Percentiles rank a stretch among this genome's conserved stretches.
phyloP scores from a whole-genome alignment of 2,797 vertebrate species.

The Brachyalestes nurse region DNA sequence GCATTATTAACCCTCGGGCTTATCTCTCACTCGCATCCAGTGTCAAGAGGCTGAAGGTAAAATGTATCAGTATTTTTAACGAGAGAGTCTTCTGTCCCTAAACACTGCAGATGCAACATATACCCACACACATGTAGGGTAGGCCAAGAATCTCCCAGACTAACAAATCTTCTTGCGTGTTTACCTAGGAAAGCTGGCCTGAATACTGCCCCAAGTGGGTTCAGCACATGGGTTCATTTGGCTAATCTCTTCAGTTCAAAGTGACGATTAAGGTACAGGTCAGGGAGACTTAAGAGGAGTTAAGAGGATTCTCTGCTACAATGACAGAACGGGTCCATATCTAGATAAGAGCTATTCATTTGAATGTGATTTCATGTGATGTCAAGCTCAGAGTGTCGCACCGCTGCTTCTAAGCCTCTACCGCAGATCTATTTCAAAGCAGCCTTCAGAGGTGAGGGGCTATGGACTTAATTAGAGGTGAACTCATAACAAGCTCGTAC shows the following conservation, averaged over 20 bases:
- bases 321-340: conserved; percentile 29
- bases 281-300: conserved; percentile 65
- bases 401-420: conserved; percentile 25
- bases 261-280: conserved; percentile 43
- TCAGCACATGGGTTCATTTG: conserved; percentile 1
- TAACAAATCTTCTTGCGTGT: conserved; percentile 27
- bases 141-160: conserved; percentile 4
- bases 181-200: background rate
- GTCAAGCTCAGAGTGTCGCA: conserved; percentile 60
- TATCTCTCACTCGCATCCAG: conserved; percentile 46
- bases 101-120: conserved; percentile 3
- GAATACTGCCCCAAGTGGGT: background rate
- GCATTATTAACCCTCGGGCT: conserved; percentile 49
- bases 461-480: conserved; percentile 61
- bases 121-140: background rate
- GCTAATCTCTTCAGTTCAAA: conserved; percentile 34
- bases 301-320: conserved; percentile 59
- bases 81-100: background rate
- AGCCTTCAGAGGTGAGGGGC: conserved; percentile 50
- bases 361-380: conserved; percentile 62
- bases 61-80: conserved; percentile 30
- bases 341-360: conserved; percentile 54
- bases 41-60: conserved; percentile 24
- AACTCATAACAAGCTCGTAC: conserved; percentile 65
- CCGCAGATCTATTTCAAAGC: conserved; percentile 53